These are phyloP conservation scores for Drosophila sechellia DNA, from an alignment of 1,140 invertebrate species.

Conservation along the genomic window DNA sequence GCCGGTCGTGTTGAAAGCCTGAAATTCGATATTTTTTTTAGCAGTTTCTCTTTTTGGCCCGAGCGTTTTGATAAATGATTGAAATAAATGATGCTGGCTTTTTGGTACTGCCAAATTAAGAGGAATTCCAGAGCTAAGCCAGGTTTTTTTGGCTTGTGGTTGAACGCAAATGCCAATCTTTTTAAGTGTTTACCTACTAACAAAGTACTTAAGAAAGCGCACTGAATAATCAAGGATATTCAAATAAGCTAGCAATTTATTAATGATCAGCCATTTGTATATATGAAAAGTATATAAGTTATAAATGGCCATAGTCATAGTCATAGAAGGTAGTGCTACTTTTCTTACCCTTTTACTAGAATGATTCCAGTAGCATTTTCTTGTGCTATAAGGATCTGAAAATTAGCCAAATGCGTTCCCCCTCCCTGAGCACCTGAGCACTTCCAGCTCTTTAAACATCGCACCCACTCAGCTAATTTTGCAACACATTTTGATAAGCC, in stretches of 20 bases:
- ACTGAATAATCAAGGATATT: no score
- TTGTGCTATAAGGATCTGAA: neutral
- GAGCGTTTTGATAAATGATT: constrained; percentile 75
- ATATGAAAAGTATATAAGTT: no score
- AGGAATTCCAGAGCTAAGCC: constrained; percentile 29
- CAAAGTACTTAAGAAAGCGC: no score
- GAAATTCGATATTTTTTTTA: constrained; percentile 44
- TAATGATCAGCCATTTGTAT: no score
- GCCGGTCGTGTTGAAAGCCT: constrained; percentile 56
- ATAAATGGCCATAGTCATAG: no score
- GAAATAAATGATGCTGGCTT: constrained; percentile 68
- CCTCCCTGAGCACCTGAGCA: constrained; percentile 9
- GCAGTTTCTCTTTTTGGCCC: constrained; percentile 27
- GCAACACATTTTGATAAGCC: constrained; percentile 77
- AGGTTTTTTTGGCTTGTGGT: constrained; percentile 5
- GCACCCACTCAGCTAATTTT: constrained; percentile 69
- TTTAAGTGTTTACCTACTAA: no score
- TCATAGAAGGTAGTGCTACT: no score
- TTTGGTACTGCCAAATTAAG: constrained; percentile 39
- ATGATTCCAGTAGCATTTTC: no score
- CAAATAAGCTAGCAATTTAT: no score
- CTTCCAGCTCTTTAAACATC: constrained; percentile 63
- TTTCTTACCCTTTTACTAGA: no score
- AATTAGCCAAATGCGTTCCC: constrained; percentile 35
- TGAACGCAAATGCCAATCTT: neutral